Conservation (phyloP, 2,888 invertebrate genomes). For the Andrena camellia region DNA sequence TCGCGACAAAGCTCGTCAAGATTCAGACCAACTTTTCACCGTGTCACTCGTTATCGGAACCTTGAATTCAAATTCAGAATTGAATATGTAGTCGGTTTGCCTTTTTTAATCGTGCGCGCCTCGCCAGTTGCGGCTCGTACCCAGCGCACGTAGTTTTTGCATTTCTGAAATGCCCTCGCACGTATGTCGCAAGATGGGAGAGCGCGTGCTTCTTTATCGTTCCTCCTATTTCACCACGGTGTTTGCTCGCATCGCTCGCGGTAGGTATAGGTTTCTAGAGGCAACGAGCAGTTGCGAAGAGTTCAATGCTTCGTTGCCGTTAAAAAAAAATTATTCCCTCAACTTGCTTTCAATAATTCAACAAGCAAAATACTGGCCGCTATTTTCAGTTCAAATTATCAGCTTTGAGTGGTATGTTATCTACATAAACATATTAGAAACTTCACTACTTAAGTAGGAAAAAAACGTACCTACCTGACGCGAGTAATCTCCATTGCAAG, state of each 20-base stretch:
- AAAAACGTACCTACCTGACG: too few relatives aligned
- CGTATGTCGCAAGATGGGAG: conserved; percentile 44
- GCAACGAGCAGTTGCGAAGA: too few relatives aligned
- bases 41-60: conserved; percentile 38
- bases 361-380: too few relatives aligned
- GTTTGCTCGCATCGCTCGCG: conserved; percentile 4
- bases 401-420: too few relatives aligned
- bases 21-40: neutral
- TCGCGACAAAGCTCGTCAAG: neutral
- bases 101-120: conserved; percentile 35
- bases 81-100: conserved; percentile 30
- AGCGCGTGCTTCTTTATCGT: conserved; percentile 15
- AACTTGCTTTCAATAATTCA: too few relatives aligned
- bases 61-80: conserved; percentile 49
- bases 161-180: conserved; percentile 51
- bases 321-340: too few relatives aligned
- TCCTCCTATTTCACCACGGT: conserved; percentile 39
- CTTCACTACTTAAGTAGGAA: too few relatives aligned
- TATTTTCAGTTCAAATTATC: too few relatives aligned
- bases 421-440: too few relatives aligned
- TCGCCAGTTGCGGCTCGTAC: conserved; percentile 11
- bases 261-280: neutral
- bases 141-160: conserved; percentile 51
- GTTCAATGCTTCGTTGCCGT: too few relatives aligned
- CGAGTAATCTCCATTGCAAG: too few relatives aligned